These are phyloP conservation scores for Sylvilagus bachmani DNA, from an alignment of 2,113 vertebrate genomes.

Conservation along the genomic window DNA sequence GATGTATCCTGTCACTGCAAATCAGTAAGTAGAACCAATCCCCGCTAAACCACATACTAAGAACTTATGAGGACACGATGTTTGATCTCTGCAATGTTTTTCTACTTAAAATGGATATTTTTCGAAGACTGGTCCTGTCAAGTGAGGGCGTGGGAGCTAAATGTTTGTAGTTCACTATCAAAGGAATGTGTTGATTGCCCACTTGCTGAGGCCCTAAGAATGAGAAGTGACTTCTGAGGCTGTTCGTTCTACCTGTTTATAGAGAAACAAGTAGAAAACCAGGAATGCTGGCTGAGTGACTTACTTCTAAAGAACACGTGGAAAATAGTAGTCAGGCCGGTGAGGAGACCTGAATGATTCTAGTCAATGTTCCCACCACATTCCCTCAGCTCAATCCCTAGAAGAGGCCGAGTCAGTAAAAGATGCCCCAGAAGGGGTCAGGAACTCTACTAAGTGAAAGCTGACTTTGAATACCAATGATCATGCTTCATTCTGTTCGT, in stretches of 20 bases:
- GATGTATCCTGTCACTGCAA: conserved; percentile 44
- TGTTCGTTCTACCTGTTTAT: neutral
- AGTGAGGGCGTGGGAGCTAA: neutral
- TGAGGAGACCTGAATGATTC: neutral
- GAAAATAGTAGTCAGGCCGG: neutral
- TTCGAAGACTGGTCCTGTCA: conserved; percentile 1
- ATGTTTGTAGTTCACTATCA: neutral
- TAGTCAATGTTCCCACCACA: neutral
- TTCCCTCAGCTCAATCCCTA: neutral
- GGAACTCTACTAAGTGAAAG: neutral
- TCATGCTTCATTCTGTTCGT: neutral
- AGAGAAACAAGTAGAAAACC: neutral
- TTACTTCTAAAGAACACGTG: neutral
- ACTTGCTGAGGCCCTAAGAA: neutral
- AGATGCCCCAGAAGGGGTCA: neutral
- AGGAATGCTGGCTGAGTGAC: neutral
- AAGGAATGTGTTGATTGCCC: neutral
- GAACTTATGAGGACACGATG: conserved; percentile 14
- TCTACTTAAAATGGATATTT: neutral
- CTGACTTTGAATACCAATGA: neutral
- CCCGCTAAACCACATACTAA: neutral
- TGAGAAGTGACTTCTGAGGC: neutral
- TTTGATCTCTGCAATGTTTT: conserved; percentile 69
- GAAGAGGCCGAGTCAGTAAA: neutral
- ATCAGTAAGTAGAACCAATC: conserved; percentile 47